Evolutionary conservation across 1,140 invertebrate species (phyloP).

Genomic region (Pogonomyrmex californicus): DNA sequence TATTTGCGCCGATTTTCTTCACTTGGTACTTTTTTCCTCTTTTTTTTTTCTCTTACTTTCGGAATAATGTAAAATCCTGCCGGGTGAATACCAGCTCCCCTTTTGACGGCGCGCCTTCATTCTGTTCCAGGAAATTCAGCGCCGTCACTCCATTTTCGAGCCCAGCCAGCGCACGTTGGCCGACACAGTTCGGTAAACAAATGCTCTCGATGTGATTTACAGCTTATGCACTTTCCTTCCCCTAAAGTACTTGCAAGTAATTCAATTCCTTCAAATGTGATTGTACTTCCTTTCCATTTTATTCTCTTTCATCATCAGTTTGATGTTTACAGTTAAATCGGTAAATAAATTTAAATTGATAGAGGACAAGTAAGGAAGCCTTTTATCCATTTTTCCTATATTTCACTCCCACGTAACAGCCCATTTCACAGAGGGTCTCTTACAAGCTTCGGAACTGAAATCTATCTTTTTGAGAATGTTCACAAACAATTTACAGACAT

Average conservation of each 20-base stretch:
- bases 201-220: slow-evolving; percentile 39
- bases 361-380: not conserved
- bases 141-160: slow-evolving; percentile 45
- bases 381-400: not conserved
- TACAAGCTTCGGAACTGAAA: not conserved
- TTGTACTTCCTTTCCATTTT: not conserved
- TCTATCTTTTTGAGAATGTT: slow-evolving; percentile 2
- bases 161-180: slow-evolving; percentile 36
- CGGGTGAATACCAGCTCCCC: slow-evolving; percentile 22
- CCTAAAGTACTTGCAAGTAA: slow-evolving; percentile 9
- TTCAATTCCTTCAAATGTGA: slow-evolving; percentile 5
- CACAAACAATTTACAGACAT: slow-evolving; percentile 10
- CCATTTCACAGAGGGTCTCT: not conserved
- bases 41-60: not conserved
- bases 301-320: not conserved
- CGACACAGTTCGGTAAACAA: slow-evolving; percentile 54
- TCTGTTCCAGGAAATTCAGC: slow-evolving; percentile 51
- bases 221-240: slow-evolving; percentile 26
- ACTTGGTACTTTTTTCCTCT: not conserved
- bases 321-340: not conserved
- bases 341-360: not conserved
- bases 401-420: not conserved
- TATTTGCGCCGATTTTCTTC: not conserved
- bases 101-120: slow-evolving; percentile 41
- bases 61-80: slow-evolving; percentile 25